Evolutionary conservation across 2,113 vertebrate genomes (phyloP).

Genomic region (Tiliqua scincoides): DNA sequence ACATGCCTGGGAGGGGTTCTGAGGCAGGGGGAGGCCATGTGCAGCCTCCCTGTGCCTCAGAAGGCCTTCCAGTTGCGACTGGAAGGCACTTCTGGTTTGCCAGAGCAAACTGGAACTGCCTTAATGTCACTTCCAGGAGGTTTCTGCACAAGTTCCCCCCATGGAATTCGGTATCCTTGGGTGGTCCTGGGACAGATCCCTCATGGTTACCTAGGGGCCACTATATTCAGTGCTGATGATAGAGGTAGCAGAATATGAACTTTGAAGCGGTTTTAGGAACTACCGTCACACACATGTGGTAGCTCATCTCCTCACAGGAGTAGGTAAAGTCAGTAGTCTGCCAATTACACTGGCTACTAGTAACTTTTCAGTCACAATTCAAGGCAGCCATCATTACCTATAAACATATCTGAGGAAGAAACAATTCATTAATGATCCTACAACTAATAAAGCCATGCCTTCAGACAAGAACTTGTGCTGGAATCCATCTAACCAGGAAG

Average conservation of each 20-base stretch:
- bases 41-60: no score
- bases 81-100: no score
- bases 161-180: no score
- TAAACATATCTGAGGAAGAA: not conserved
- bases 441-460: not conserved
- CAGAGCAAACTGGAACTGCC: no score
- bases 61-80: no score
- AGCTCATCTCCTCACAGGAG: not conserved
- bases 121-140: no score
- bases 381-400: not conserved
- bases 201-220: no score
- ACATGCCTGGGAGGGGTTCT: no score
- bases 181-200: no score
- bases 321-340: not conserved
- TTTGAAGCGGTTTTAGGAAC: not conserved
- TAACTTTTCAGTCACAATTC: not conserved
- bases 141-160: no score
- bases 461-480: not conserved
- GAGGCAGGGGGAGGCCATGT: no score
- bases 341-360: not conserved
- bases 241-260: not conserved
- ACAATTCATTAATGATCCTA: not conserved
- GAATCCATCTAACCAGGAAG: not conserved
- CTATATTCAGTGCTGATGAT: not conserved
- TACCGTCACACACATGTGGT: not conserved